Evolutionary conservation across 2,888 invertebrate genomes (phyloP).

Genomic region (Lasioglossum oenotherae): DNA sequence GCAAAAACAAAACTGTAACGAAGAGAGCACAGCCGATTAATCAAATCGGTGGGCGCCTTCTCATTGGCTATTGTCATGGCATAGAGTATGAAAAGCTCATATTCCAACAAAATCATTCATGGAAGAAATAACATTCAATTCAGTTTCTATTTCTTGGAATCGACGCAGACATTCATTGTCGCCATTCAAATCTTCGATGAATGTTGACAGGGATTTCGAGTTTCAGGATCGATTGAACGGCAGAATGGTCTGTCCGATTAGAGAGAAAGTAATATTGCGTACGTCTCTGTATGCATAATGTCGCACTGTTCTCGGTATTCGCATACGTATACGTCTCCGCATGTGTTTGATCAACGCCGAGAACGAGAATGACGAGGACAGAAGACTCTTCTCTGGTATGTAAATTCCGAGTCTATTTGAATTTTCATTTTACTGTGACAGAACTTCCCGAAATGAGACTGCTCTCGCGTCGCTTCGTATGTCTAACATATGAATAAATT

Average conservation of each 20-base stretch:
- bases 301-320: background rate
- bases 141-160: too few relatives aligned
- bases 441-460: constrained; percentile 14
- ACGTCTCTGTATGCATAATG: background rate
- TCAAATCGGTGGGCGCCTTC: too few relatives aligned
- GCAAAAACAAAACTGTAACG: too few relatives aligned
- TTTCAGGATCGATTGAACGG: background rate
- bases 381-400: constrained; percentile 9
- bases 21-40: too few relatives aligned
- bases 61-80: too few relatives aligned
- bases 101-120: too few relatives aligned
- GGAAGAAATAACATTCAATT: too few relatives aligned
- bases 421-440: constrained; percentile 22
- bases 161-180: too few relatives aligned
- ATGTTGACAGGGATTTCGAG: background rate
- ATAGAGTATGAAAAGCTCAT: too few relatives aligned
- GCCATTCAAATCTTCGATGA: background rate
- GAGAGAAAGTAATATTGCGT: constrained; percentile 7
- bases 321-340: background rate
- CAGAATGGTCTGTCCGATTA: background rate
- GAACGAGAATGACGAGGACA: constrained; percentile 11
- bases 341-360: constrained; percentile 5
- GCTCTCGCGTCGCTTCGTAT: constrained; percentile 14
- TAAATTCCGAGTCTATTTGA: constrained; percentile 16
- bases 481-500: constrained; percentile 20